Conservation (phyloP, 2,797 vertebrate species). For the Buceros bicornis region DNA sequence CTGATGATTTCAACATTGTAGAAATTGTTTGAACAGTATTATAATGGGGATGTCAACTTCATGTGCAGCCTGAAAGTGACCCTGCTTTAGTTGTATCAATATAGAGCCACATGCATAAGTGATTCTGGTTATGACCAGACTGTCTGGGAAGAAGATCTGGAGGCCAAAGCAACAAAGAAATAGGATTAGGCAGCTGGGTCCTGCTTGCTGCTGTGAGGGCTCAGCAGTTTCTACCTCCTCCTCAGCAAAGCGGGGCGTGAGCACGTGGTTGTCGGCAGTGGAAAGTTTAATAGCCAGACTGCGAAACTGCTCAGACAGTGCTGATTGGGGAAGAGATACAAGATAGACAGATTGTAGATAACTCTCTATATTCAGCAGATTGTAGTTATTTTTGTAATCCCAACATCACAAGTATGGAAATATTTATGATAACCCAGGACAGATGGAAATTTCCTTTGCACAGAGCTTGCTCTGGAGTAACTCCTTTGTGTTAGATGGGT, state of each 20-base stretch:
- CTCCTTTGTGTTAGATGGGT: background rate
- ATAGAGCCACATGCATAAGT: background rate
- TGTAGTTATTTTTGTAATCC: slow-evolving; percentile 30
- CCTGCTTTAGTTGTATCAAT: background rate
- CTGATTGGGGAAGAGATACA: slow-evolving; percentile 29
- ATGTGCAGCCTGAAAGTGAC: accelerated
- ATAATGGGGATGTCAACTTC: background rate
- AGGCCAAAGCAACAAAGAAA: background rate
- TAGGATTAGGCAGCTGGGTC: background rate
- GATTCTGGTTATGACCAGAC: background rate
- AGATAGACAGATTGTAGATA: slow-evolving; percentile 38
- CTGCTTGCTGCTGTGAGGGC: background rate
- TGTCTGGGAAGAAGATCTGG: background rate
- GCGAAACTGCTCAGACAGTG: background rate
- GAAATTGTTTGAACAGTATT: background rate
- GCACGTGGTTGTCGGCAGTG: background rate
- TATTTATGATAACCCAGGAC: slow-evolving; percentile 45
- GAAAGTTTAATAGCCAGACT: slow-evolving; percentile 34
- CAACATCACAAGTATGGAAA: slow-evolving; percentile 16
- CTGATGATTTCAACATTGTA: background rate
- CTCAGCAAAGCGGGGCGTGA: background rate
- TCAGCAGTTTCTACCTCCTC: background rate
- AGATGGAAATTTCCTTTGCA: slow-evolving; percentile 28
- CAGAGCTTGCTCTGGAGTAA: background rate
- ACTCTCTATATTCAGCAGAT: slow-evolving; percentile 23